Evolutionary conservation across 1,140 invertebrate genomes (phyloP), one percentile per base, ranked within the genome.

Genomic region (Tyrophagus putrescentiae): DNA sequence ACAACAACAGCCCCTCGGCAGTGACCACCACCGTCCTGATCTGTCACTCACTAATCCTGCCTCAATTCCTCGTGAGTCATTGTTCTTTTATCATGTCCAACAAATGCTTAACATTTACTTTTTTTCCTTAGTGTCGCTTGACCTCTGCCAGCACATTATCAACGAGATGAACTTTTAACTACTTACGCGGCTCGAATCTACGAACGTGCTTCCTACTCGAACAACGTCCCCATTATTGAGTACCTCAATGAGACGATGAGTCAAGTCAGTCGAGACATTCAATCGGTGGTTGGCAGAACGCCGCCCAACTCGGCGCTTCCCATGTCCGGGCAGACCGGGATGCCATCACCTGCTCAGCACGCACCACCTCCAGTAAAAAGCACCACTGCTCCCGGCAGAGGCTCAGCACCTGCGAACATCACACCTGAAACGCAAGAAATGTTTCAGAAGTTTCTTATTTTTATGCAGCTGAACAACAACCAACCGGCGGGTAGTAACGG

Each of bases 151-250:
- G 57, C 50, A 58, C 29, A 36, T 58, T 33, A 50, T 62, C 16
- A 57, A 64, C 45, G 62, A 65, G 39, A 58, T 65, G 44, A 57
- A 48, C 34, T 48, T 54, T 18, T 60, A 23, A 50, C 58, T 1
- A 57, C 27, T 27, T 63, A 57, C 52, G 59, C 62, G 3, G 48
- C 52, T 6, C 62, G 56, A 34, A 56, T 63, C 28, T 48, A 61
- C 28, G 42, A 63, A 23, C 58, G 59, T 13, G 36, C 60, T 9
- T 34, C 60, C 29, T 58, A 60, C 27, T 57, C 58, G 16, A 57
- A 56, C 2, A 60, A 64, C 9, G 52, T 42, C 57, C 31, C 41
- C 25, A 13, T 59, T n/a, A 21, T 41, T n/a, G 36, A 59, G 16
- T 59, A 44, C 27, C 39, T 59, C 2, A 54, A 33, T 13, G 52